Evolutionary conservation across 1,140 invertebrate genomes (phyloP).

Genomic region (Coptotermes formosanus): DNA sequence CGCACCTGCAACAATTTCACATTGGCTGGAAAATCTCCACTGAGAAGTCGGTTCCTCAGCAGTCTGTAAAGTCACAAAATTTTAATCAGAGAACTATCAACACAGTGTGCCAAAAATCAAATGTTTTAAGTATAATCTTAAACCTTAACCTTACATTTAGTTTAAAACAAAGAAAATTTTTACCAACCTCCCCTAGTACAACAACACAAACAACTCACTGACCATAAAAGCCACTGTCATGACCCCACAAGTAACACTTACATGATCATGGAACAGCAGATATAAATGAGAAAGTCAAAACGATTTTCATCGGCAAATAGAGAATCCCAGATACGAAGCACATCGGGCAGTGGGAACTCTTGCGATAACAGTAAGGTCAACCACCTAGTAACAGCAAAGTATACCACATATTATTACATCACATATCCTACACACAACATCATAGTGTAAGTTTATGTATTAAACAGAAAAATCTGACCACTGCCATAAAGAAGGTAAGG

Average conservation of each 20-base stretch:
- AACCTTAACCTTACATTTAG: not conserved
- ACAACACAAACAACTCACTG: too few species aligned
- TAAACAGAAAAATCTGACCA: not conserved
- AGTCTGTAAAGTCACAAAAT: conserved; percentile 59
- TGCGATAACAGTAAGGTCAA: conserved; percentile 94
- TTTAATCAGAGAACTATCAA: not conserved
- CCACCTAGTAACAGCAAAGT: conserved; percentile 67
- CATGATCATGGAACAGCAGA: conserved; percentile 96
- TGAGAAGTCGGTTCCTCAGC: conserved; percentile 75
- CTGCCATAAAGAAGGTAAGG: not conserved
- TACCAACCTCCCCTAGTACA: too few species aligned
- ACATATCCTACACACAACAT: too few species aligned
- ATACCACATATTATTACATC: not conserved
- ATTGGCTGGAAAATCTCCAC: conserved; percentile 85
- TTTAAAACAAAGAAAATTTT: not conserved
- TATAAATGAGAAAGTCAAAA: conserved; percentile 86
- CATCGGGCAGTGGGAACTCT: conserved; percentile 95
- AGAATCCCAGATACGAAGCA: conserved; percentile 94
- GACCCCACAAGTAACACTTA: conserved; percentile 56
- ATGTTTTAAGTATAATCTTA: not conserved
- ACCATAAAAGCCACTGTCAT: too few species aligned
- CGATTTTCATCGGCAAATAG: conserved; percentile 85
- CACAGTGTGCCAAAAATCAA: not conserved
- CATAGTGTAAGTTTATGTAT: too few species aligned
- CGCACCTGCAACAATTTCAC: conserved; percentile 85